Conservation (phyloP, 2,113 vertebrate species). For the Tonatia bakeri region DNA sequence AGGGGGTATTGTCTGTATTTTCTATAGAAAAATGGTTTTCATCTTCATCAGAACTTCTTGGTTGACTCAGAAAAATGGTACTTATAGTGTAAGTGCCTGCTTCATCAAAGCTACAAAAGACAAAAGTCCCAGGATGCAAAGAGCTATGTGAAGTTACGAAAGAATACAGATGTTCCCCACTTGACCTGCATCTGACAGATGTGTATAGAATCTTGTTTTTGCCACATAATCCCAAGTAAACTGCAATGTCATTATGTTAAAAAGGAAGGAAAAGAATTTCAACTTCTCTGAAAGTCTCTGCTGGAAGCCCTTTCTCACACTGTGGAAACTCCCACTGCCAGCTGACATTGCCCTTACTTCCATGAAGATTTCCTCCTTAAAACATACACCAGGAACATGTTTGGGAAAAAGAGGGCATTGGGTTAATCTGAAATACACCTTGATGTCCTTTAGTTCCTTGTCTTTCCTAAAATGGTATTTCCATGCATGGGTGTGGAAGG, state of each 20-base stretch:
- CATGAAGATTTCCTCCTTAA: too few species aligned
- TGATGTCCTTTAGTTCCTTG: background rate
- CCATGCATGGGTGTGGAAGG: background rate
- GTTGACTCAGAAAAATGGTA: background rate
- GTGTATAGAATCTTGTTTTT: background rate
- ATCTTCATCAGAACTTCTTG: background rate
- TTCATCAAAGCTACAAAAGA: background rate
- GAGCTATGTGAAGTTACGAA: rapidly evolving
- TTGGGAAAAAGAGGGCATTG: background rate
- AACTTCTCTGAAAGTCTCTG: background rate
- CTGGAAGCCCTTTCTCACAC: background rate
- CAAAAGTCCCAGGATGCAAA: rapidly evolving
- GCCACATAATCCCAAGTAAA: too few species aligned
- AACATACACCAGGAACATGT: rapidly evolving
- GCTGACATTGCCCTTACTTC: background rate
- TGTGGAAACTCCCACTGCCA: background rate
- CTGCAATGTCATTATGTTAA: background rate
- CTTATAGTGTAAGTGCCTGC: background rate
- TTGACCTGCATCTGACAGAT: rapidly evolving
- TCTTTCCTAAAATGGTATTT: background rate
- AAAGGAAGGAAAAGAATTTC: background rate
- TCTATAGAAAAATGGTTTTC: background rate
- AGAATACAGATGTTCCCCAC: rapidly evolving
- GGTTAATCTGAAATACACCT: background rate
- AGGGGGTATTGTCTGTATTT: background rate